Percentiles rank a stretch among this genome's conserved stretches.
Evolutionary conservation across 2,113 vertebrate species (phyloP).

Genomic region (Ameiurus melas): DNA sequence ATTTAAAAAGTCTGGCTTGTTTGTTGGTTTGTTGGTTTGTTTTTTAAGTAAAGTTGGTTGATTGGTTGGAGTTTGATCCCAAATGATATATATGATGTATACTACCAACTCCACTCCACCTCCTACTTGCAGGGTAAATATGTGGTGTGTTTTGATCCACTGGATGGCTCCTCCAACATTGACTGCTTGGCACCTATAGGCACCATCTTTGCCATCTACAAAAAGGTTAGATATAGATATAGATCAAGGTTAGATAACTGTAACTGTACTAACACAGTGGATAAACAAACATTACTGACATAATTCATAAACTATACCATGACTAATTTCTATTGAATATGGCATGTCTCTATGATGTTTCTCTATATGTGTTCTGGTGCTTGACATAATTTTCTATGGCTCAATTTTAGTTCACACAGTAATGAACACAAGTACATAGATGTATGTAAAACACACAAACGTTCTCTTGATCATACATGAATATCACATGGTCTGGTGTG

Average conservation of each 20-base stretch:
- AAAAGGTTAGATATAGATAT: conserved; percentile 77
- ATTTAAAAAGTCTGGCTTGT: not conserved
- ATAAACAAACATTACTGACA: not conserved
- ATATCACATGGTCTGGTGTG: not conserved
- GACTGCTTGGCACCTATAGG: conserved; percentile 96
- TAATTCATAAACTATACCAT: not conserved
- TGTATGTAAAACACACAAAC: not conserved
- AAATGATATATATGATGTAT: not conserved
- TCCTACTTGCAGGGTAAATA: conserved; percentile 86
- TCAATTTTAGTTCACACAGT: not conserved
- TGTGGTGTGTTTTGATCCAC: conserved; percentile 92
- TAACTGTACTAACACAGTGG: not conserved
- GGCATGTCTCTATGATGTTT: not conserved
- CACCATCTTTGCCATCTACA: conserved; percentile 96
- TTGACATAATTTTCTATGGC: not conserved
- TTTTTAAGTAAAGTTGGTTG: not conserved
- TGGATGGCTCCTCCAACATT: conserved; percentile 97
- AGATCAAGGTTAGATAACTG: too few species aligned
- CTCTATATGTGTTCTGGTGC: not conserved
- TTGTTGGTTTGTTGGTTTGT: not conserved
- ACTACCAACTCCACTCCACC: not conserved
- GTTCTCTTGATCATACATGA: not conserved
- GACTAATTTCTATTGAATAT: not conserved
- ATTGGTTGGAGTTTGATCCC: not conserved
- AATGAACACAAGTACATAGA: not conserved